These are phyloP conservation scores for Eumeta japonica DNA, from an alignment of 1,140 invertebrate genomes.

Conservation along the genomic window DNA sequence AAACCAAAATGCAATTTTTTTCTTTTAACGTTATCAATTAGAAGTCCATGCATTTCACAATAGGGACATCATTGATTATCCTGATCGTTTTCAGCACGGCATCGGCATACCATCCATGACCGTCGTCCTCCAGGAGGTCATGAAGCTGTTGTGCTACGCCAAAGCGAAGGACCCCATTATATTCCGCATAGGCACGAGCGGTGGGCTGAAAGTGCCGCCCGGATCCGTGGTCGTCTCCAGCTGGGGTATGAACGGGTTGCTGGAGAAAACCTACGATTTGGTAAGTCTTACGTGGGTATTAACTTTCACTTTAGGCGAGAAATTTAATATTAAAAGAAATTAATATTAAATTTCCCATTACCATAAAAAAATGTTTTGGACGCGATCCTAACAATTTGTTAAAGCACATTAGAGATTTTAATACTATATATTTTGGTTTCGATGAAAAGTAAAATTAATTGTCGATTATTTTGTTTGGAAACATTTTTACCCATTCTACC, in stretches of 20 bases:
- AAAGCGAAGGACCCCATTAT: conserved; percentile 71
- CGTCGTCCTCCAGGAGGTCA: conserved; percentile 78
- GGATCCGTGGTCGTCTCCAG: conserved; percentile 75
- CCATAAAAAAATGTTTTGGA: too few relatives aligned
- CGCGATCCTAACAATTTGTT: too few relatives aligned
- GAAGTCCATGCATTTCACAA: too few relatives aligned
- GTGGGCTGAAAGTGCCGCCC: conserved; percentile 71
- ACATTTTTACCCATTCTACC: too few relatives aligned
- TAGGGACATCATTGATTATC: too few relatives aligned
- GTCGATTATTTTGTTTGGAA: too few relatives aligned
- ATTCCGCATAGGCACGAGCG: conserved; percentile 80
- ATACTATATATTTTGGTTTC: too few relatives aligned
- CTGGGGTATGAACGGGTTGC: conserved; percentile 66
- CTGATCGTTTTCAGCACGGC: conserved; percentile 78
- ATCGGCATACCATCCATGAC: conserved; percentile 80
- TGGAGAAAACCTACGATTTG: conserved; percentile 67
- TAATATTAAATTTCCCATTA: background rate
- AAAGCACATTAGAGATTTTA: too few relatives aligned
- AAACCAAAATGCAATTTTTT: conserved; percentile 1
- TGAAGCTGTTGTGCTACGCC: conserved; percentile 78
- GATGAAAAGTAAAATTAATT: too few relatives aligned
- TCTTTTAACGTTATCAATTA: too few relatives aligned
- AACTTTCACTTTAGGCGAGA: too few relatives aligned
- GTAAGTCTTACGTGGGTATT: conserved; percentile 58
- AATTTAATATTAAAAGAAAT: background rate